These are phyloP conservation scores for Neofelis nebulosa DNA, from an alignment of 2,113 vertebrate species.

Conservation along the genomic window DNA sequence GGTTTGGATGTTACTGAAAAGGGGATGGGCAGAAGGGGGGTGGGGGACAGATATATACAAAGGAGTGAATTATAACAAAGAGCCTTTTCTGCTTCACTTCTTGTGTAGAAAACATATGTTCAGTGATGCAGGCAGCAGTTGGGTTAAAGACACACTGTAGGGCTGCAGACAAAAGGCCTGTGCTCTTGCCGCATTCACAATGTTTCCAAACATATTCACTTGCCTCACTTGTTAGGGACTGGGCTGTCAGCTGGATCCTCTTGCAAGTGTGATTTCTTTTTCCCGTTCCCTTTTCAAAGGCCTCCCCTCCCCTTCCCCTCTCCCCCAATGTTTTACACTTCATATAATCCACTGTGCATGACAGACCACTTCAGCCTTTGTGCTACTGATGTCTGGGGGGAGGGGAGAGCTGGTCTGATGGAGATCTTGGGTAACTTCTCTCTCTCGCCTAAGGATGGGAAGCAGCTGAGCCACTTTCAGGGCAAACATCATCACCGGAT, in stretches of 20 bases:
- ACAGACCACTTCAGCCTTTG: constrained; percentile 88
- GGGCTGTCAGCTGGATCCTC: constrained; percentile 90
- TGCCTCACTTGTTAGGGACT: constrained; percentile 90
- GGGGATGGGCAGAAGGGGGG: constrained; percentile 72
- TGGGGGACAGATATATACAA: constrained; percentile 85
- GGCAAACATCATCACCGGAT: constrained; percentile 61
- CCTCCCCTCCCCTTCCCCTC: constrained; percentile 81
- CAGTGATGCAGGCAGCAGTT: constrained; percentile 90
- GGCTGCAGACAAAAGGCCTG: constrained; percentile 88
- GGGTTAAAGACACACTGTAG: constrained; percentile 90
- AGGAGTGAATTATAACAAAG: constrained; percentile 91
- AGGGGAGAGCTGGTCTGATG: constrained; percentile 80
- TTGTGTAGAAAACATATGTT: constrained; percentile 96
- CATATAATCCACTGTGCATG: constrained; percentile 93
- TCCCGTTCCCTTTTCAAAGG: constrained; percentile 91
- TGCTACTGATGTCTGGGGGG: constrained; percentile 88
- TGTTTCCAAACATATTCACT: constrained; percentile 93
- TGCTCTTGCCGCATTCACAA: constrained; percentile 88
- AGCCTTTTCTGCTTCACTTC: constrained; percentile 94
- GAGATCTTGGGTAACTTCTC: constrained; percentile 89
- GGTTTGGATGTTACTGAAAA: constrained; percentile 83
- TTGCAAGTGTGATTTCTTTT: constrained; percentile 89
- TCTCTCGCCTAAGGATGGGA: constrained; percentile 85
- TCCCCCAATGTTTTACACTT: constrained; percentile 95
- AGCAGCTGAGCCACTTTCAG: constrained; percentile 74